Base-by-base conservation (phyloP, 1,140 invertebrate genomes). In the Cotesia chilonis region DNA sequence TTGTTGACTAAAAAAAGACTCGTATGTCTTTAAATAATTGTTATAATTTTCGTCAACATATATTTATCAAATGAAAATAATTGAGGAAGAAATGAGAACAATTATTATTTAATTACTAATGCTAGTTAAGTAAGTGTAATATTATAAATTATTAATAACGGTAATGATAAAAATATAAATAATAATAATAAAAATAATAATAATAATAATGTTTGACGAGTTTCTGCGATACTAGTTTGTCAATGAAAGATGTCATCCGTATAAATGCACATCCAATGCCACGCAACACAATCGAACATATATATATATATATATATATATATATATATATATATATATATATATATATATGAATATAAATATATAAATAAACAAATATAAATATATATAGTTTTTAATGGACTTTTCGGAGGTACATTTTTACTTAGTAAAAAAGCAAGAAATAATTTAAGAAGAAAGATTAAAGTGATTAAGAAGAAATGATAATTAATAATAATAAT, bases 61-160 rank as follows among this genome's bases (percentile, higher is more conserved):
- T 71, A 70, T 76, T 81, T 77, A 72, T 73, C 79, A 79, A 76
- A 1, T 17, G 71, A 75, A 77, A 74, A 74, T 80, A 76, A 76
- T 74, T 65, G 54, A 68, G 5, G 47, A 51, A 12, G 52, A 71
- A 57, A 74, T 60, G 17, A 61, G 20, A 61, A 61, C 35, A 28
- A 35, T 7, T 61, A 61, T 61, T 61, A 57, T 57, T 47, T 47
- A 47, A 47, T 47, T 47, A 61, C 35, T 41, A 66, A 52, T 52
- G 4, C 12, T 64, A 36, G 70, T 70, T 41, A 73, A 20, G 55
- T 28, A 65, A 66, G 55, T 65, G 67, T 74, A 61, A 70, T 37
- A 36, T 17, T 20, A 36, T 54, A 64, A 63, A 65, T 66, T 36
- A 28, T 28, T 28, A 28, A 28, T 28, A 28, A 28, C 28, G 28